Conservation (phyloP, 2,888 invertebrate species). For the Zonitis immaculata region DNA sequence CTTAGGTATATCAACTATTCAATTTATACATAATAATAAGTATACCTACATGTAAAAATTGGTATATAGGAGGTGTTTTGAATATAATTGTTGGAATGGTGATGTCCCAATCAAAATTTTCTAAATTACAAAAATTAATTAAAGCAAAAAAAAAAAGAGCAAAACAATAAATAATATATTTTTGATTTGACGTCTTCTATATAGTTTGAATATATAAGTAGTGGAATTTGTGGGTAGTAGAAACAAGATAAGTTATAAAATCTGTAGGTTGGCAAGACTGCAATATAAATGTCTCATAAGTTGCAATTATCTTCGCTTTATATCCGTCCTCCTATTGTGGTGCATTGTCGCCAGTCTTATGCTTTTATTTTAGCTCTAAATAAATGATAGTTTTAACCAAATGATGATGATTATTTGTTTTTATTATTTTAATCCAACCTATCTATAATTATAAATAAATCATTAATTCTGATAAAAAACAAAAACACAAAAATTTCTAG, state of each 20-base stretch:
- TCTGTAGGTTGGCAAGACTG: conserved; percentile 43
- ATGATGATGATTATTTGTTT: background rate
- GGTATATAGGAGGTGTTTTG: too few species aligned
- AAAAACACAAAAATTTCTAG: too few species aligned
- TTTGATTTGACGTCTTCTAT: too few species aligned
- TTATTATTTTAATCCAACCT: background rate
- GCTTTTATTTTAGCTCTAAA: too few species aligned
- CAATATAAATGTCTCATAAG: conserved; percentile 47
- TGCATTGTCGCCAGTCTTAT: conserved; percentile 41
- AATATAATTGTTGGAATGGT: background rate
- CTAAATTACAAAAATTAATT: background rate
- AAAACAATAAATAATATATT: too few species aligned
- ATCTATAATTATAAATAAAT: background rate
- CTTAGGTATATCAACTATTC: background rate
- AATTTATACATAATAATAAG: too few species aligned
- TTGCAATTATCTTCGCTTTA: conserved; percentile 47
- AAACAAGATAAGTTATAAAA: conserved; percentile 40
- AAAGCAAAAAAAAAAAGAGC: background rate
- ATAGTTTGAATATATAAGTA: conserved; percentile 28
- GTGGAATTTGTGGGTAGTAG: conserved; percentile 37
- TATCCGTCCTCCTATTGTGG: conserved; percentile 47
- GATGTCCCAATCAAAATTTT: background rate
- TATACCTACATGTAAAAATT: too few species aligned
- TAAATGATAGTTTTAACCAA: conserved; percentile 19
- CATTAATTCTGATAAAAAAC: too few species aligned